Percentiles rank a stretch among this genome's conserved stretches.
phyloP scores from a whole-genome alignment of 2,797 vertebrate species.

The Platyrinchus mystaceus region DNA sequence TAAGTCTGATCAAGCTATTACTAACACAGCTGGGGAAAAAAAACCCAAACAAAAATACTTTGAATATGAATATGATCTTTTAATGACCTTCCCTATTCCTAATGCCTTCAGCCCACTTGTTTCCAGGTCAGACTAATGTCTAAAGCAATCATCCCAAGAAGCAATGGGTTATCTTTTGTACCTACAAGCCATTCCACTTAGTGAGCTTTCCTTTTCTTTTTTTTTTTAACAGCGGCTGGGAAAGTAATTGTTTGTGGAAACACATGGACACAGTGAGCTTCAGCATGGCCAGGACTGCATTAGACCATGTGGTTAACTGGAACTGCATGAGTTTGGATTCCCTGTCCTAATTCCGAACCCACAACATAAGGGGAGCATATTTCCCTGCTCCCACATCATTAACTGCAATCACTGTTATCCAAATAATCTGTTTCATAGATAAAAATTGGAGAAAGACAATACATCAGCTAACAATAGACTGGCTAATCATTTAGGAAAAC shows the following conservation, averaged over 20 bases:
- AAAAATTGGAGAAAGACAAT: conserved; percentile 33
- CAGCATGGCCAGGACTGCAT: not conserved
- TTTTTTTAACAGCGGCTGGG: conserved; percentile 15
- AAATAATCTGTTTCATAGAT: conserved; percentile 64
- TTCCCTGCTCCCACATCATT: conserved; percentile 54
- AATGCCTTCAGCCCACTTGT: not conserved
- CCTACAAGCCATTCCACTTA: not conserved
- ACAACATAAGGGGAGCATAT: conserved; percentile 58
- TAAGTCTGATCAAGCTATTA: not conserved
- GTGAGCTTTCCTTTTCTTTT: not conserved
- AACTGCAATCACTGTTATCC: conserved; percentile 56
- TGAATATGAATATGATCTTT: not conserved
- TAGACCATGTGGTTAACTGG: conserved; percentile 54
- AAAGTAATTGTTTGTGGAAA: conserved; percentile 54
- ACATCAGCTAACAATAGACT: conserved; percentile 51
- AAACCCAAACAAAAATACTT: not conserved
- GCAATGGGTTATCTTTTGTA: not conserved
- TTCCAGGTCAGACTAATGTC: not conserved
- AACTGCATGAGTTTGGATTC: conserved; percentile 51
- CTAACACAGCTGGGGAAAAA: not conserved
- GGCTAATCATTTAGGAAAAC: conserved; percentile 45
- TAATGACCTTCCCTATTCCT: not conserved
- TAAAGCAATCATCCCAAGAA: conserved; percentile 2
- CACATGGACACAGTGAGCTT: not conserved
- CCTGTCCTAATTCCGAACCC: conserved; percentile 37